Percentiles rank a stretch among this genome's conserved stretches.
phyloP scores from a whole-genome alignment of 2,113 vertebrate species.

The Anolis sagrei region DNA sequence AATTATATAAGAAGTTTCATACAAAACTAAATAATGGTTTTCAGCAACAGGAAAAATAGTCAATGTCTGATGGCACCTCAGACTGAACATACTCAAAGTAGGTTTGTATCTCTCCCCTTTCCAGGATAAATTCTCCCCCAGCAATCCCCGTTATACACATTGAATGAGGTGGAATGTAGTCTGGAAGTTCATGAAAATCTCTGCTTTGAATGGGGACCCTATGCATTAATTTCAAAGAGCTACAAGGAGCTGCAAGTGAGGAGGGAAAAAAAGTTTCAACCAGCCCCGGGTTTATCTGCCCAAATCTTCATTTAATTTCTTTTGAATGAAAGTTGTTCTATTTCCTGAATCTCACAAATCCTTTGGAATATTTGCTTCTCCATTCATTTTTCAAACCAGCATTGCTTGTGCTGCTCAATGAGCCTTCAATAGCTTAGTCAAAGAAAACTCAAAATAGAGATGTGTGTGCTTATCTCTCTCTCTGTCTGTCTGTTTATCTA shows the following conservation, averaged over 20 bases:
- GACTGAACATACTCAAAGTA: background rate
- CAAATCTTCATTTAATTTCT: background rate
- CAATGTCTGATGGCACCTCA: background rate
- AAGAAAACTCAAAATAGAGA: constrained; percentile 41
- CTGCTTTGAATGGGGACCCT: background rate
- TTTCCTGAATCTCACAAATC: background rate
- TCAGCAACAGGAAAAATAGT: background rate
- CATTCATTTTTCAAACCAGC: background rate
- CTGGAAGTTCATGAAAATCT: background rate
- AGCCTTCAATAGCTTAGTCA: constrained; percentile 20
- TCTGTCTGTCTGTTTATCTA: background rate
- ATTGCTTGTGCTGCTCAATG: background rate
- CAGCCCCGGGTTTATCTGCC: too few species aligned
- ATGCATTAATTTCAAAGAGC: background rate
- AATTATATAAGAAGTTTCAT: background rate
- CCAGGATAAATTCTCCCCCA: background rate
- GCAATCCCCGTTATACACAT: background rate
- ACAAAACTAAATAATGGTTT: background rate
- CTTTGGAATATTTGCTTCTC: background rate
- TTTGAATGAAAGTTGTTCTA: background rate
- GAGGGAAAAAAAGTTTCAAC: too few species aligned
- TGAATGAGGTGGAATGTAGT: background rate
- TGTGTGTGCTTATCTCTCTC: background rate
- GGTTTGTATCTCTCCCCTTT: background rate
- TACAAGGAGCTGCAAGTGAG: too few species aligned